Evolutionary conservation across 1,140 invertebrate species (phyloP), one percentile per base, ranked within the genome.

Genomic region (Epicauta chinensis): DNA sequence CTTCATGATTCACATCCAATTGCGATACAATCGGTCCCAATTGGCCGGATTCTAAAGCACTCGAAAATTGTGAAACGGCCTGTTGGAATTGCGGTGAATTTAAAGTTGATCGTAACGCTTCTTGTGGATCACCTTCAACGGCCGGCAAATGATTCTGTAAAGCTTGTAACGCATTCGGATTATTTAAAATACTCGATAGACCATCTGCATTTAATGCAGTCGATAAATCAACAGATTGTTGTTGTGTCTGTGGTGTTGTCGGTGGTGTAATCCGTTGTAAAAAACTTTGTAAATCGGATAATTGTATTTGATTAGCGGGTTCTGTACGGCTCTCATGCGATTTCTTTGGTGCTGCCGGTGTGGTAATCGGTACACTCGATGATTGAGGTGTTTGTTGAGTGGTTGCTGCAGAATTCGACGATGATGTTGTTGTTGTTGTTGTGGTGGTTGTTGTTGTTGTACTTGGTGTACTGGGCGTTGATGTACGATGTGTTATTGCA

Each of bases 21-120:
- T 98, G 94, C 55, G 87, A 85, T 54, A 98, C 86, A 36, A 98
- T 83, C 3, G 94, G 93, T 34, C 91, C 93, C 47, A 97, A 76
- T 71, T 98, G 93, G 3, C 96, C 94, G 30, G 94, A 94, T 69
- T 94, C 89, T 56, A 98, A 77, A 51, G 94, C 95, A 66, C 86
- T 87, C 62, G 92, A 93, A 75, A 98, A 98, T 71, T 93, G 86
- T 64, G 86, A 87, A 59, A 97, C 80, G 32, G 95, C 93, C 86
- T 93, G 90, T 71, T 89, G 83, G 74, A 94, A 94, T 72, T 94
- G 91, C 41, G 91, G 90, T 30, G 89, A 91, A 53, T 82, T 77
- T 61, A 95, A 77, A 50, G 91, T 94, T 47, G 83, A 81, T 61
- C 82, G 77, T 55, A 95, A 78, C 69, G 91, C 82, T 61, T 89